Percentiles rank a stretch among this genome's conserved stretches.
Conservation (phyloP, 2,113 vertebrate species). For the Lasiurus cinereus region DNA sequence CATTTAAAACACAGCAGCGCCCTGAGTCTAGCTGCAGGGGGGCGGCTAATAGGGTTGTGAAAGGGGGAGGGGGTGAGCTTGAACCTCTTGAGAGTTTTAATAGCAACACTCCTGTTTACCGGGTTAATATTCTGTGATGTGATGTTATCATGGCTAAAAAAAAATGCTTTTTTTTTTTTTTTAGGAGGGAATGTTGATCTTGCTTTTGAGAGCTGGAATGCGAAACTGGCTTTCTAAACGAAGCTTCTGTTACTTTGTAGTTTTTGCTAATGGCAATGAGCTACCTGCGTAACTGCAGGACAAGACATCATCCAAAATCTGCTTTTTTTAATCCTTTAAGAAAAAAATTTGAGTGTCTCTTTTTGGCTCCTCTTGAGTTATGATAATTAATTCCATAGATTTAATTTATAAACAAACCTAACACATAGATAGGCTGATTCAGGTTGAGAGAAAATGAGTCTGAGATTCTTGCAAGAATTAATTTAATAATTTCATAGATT, state of each 20-base stretch:
- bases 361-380: slow-evolving; percentile 32
- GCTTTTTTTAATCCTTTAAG: neutral
- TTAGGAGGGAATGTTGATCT: slow-evolving; percentile 12
- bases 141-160: neutral
- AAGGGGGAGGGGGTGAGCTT: accelerated
- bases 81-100: neutral
- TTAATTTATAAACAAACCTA: too few species aligned
- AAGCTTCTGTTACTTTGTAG: neutral
- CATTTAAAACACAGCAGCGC: neutral
- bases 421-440: too few species aligned
- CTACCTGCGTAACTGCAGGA: neutral
- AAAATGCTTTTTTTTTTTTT: neutral
- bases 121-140: slow-evolving; percentile 11
- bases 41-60: neutral
- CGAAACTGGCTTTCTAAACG: neutral
- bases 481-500: too few species aligned
- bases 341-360: slow-evolving; percentile 36
- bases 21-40: neutral
- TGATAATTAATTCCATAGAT: too few species aligned
- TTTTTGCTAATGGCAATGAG: slow-evolving; percentile 37
- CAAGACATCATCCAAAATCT: neutral
- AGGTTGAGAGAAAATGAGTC: too few species aligned
- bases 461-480: too few species aligned
- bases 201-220: slow-evolving; percentile 28
- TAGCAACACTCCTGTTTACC: neutral